Evolutionary conservation across 2,113 vertebrate species (phyloP), one percentile per base, ranked within the genome.

Genomic region (Ondatra zibethicus): DNA sequence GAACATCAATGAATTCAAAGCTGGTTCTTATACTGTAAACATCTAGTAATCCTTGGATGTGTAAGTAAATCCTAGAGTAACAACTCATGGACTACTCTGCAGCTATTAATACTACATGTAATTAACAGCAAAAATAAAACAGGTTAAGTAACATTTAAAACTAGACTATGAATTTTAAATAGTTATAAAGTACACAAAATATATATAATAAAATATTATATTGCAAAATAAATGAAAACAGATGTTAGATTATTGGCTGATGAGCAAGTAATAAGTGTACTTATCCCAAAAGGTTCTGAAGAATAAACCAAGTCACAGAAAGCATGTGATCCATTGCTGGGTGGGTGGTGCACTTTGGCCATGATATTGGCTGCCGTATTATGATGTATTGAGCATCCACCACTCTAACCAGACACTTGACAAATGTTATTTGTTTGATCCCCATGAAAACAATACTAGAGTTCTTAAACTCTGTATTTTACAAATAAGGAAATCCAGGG

Each of bases 291-390:
- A 27, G 58, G 9, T 68, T 88, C 58, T 61, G 50, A 81, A 84
- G n/a, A 93, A 93, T 76, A 85, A 96, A 93, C 55, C 89, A 81
- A 91, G 88, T 96, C 29, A 63, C 31, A 91, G 50, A 96, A 75
- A 81, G 9, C 16, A 86, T 52, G 3, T 58, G 50, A 52, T 50
- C 84, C 47, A 86, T 45, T 87, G 72, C 39, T 78, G 70, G 81
- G 36, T 29, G 45, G 36, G 7, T 21, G 66, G 27, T 68, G 36
- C 4, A 13, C 73, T 82, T 89, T 75, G 75, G 17, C 82, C 76
- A 65, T 68, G 72, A 63, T 42, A 5, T 23, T 78, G 61, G 39
- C 50, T 77, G 61, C 58, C 50, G 36, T 91, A 7, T 23, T 95
- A 39, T 75, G 58, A 85, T 88, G 58, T 47, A 45, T 9, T 81